Conservation (phyloP, 1,140 invertebrate genomes). For the Polypedilum pembai region DNA sequence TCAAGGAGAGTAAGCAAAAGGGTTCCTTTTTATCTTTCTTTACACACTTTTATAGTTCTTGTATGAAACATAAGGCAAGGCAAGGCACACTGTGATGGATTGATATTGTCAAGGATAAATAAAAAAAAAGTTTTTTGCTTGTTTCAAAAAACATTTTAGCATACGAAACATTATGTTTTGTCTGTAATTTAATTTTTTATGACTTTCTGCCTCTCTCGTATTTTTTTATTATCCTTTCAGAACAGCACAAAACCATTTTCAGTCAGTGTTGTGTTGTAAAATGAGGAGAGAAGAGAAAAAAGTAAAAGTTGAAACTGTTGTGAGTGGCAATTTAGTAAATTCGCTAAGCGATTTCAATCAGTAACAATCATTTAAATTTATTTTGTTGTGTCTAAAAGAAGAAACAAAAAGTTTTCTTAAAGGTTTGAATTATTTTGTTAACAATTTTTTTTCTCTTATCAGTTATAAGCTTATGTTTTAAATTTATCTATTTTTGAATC, state of each 20-base stretch:
- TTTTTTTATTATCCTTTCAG: neutral
- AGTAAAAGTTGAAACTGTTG: neutral
- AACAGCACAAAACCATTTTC: no score
- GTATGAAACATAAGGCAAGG: neutral
- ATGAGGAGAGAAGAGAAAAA: neutral
- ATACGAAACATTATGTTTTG: slow-evolving; percentile 1
- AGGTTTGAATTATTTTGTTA: no score
- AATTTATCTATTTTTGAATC: no score
- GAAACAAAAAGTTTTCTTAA: no score
- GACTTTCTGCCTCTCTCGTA: neutral
- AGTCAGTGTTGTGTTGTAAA: no score
- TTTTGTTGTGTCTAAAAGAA: no score
- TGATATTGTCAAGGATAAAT: slow-evolving; percentile 15
- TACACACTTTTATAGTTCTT: slow-evolving; percentile 4
- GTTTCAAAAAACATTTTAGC: neutral
- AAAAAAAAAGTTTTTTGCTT: neutral
- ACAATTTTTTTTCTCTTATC: no score
- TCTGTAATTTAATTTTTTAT: slow-evolving; percentile 28
- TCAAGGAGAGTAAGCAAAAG: neutral
- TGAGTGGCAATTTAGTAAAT: neutral
- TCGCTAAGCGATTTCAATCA: no score
- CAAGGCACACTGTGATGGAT: neutral
- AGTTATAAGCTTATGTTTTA: no score
- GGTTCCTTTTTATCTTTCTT: neutral
- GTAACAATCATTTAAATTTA: no score